Percentiles rank a stretch among this genome's conserved stretches.
Evolutionary conservation across 2,888 invertebrate species (phyloP).

Genomic region (Microctonus brassicae): DNA sequence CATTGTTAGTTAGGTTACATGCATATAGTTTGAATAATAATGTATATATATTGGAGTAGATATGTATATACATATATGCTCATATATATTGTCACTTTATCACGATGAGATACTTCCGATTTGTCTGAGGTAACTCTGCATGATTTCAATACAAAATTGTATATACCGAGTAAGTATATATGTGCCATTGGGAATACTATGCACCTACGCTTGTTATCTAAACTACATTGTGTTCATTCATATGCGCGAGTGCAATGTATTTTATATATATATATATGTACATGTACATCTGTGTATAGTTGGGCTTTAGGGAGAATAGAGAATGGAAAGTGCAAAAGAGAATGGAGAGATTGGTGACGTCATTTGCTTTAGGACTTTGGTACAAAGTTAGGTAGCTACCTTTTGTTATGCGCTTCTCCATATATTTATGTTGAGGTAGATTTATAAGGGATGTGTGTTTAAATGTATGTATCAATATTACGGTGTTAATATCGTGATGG

Average conservation of each 20-base stretch:
- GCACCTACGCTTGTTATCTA: slow-evolving; percentile 20
- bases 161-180: neutral
- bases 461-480: neutral
- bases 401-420: neutral
- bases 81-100: neutral
- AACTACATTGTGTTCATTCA: slow-evolving; percentile 15
- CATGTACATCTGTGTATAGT: too few species aligned
- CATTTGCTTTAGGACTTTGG: neutral
- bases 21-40: neutral
- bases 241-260: too few species aligned
- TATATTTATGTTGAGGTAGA: neutral
- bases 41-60: neutral
- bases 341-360: neutral
- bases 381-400: neutral
- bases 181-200: slow-evolving; percentile 9
- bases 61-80: neutral
- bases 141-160: slow-evolving; percentile 7
- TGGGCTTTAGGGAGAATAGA: neutral
- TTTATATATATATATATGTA: too few species aligned
- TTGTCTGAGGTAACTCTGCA: slow-evolving; percentile 8
- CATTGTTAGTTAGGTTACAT: neutral
- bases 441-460: neutral
- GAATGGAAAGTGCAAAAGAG: neutral
- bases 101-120: slow-evolving; percentile 26
- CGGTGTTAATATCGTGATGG: slow-evolving; percentile 1